Evolutionary conservation across 2,113 vertebrate species (phyloP), one percentile per base, ranked within the genome.

Genomic region (Chamaea fasciata): DNA sequence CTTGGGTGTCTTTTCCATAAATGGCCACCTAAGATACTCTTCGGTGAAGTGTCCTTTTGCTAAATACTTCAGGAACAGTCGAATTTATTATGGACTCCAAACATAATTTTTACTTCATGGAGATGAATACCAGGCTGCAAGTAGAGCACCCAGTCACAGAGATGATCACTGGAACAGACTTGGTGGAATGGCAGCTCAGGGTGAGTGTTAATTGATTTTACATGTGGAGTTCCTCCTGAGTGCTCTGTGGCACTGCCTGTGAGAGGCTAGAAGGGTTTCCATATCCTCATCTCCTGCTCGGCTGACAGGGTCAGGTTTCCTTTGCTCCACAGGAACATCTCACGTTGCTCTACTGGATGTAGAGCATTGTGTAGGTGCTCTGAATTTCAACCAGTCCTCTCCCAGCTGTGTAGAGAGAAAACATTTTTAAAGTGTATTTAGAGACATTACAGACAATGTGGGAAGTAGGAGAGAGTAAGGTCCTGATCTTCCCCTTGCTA

Each of bases 41-140:
- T 42, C 79, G 60, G 8, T 89, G 59, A 94, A 82, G 18, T 64
- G 5, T 82, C 50, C 37, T 62, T 59, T 15, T 74, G 9, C 88
- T 92, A 85, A 94, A 65, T 83, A 16, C 89, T 94, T 87, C 89
- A 99, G 99, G 99, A 81, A 99, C 99, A 0, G 99, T 99, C 19
- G 99, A 99, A 96, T 99, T 99, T 78, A 99, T 99, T 86, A 99
- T 99, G 99, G 99, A 99, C n/a, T 97, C 98, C 8, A 94, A 98
- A 78, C 99, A 99, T 83, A 99, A 99, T 94, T 99, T 99, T 95
- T 99, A 99, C 97, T 99, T 99, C 97, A 99, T 99, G 99, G 99
- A 99, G 96, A 99, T 99, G 99, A 99, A 99, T 95, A 99, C 99
- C 31, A 98, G 99, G 74, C 98, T 99, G 87, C 99, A 99, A 94